A percentile compares a stretch with the other conserved stretches of the same genome.
phyloP scores from a whole-genome alignment of 92 coral and sea anemone species.

The Scolanthus callimorphus region DNA sequence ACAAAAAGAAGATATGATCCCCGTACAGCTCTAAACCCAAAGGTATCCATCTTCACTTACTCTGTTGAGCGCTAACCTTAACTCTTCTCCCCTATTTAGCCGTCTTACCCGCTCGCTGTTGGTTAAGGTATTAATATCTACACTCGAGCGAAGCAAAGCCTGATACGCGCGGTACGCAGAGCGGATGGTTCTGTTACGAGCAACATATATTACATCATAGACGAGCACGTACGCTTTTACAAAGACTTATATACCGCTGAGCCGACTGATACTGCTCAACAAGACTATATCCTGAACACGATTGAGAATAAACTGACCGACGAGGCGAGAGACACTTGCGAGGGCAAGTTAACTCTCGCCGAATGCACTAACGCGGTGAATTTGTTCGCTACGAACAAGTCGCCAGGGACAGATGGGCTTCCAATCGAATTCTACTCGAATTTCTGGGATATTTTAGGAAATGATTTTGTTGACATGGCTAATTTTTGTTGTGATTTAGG shows the following conservation, averaged over 20 bases:
- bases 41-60: too few relatives aligned
- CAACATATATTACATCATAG: background rate
- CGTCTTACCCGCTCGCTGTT: too few relatives aligned
- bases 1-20: too few relatives aligned
- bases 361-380: background rate
- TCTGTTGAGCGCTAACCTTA: too few relatives aligned
- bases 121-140: too few relatives aligned
- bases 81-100: too few relatives aligned
- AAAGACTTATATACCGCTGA: background rate
- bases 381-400: too few relatives aligned
- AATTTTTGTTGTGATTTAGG: background rate
- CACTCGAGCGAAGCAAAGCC: too few relatives aligned
- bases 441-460: background rate
- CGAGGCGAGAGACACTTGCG: background rate
- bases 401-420: slow-evolving; percentile 1
- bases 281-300: background rate
- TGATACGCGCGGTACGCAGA: too few relatives aligned
- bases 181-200: too few relatives aligned
- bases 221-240: background rate
- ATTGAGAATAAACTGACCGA: background rate
- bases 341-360: background rate
- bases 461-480: background rate
- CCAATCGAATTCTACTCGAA: background rate
- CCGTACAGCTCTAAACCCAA: too few relatives aligned
- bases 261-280: background rate